Base-by-base conservation (phyloP, 2,888 invertebrate species). In the Anthophora plumipes region DNA sequence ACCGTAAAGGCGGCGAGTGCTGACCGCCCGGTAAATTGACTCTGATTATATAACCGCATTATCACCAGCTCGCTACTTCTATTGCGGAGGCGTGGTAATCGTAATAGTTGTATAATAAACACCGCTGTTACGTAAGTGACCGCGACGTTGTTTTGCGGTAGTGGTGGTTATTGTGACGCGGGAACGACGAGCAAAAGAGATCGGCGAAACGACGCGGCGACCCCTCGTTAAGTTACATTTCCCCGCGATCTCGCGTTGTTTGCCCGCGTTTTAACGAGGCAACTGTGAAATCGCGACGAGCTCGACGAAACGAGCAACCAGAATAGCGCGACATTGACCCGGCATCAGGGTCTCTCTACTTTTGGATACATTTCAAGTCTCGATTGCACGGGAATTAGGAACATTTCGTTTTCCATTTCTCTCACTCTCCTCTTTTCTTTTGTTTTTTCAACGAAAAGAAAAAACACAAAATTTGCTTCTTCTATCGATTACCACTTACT, bases 251-350 rank as follows among this genome's bases (percentile, higher is more conserved):
- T 48, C 17, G 14, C 3, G 17, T 11, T 11, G n/a, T 17, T 31
- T 48, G 17, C 6, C 48, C 43, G 48, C 14, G n/a, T n/a, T 48
- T 63, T 48, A 57, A 52, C 37, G 20, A 31, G 31, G 1, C 11
- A n/a, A 22, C 54, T 54, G 55, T 20, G 48, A 77, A 57, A 48
- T 39, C 8, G n/a, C n/a, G 17, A 25, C 46, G 57, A 46, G 46
- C 60, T 64, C 31, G 12, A 22, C 22, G 52, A 37, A 74, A 77
- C 57, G 63, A 68, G 50, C 48, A 39, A 80, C 85, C 85, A 88
- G 85, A 89, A 89, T 91, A 91, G 88, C 85, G 64, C 75, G 91
- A 89, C 91, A 91, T 89, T 91, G 91, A 91, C 89, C 90, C 80
- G 84, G 79, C 85, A 68, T 84, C 85, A 82, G 64, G 77, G 71